Evolutionary conservation across 2,888 invertebrate genomes (phyloP).

Genomic region (Synanthedon tipuliformis): DNA sequence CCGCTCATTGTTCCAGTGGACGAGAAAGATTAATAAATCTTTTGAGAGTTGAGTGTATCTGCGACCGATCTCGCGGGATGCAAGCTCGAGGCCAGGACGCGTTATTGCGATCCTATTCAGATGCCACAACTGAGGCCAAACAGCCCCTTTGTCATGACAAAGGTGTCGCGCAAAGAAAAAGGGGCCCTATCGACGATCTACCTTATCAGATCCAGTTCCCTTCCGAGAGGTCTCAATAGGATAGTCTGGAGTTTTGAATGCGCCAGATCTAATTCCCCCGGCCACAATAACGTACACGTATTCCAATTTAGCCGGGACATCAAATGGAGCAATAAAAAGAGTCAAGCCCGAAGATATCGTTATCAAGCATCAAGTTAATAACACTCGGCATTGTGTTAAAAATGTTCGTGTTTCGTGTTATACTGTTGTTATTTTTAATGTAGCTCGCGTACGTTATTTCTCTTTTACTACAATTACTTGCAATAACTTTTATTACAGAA

Average conservation of each 20-base stretch:
- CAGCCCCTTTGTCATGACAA: conserved; percentile 68
- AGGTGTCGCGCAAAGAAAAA: conserved; percentile 69
- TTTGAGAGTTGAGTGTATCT: conserved; percentile 60
- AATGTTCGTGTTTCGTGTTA: conserved; percentile 17
- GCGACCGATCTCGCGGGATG: conserved; percentile 65
- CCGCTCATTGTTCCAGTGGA: conserved; percentile 62
- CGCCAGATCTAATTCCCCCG: conserved; percentile 62
- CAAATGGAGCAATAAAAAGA: conserved; percentile 39
- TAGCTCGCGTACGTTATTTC: conserved; percentile 2
- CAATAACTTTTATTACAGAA: neutral
- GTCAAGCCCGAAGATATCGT: conserved; percentile 24
- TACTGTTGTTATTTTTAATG: conserved; percentile 18
- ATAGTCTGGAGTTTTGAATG: conserved; percentile 57
- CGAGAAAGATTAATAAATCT: conserved; percentile 68
- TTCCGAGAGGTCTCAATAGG: conserved; percentile 67
- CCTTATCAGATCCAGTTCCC: conserved; percentile 69
- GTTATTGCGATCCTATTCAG: conserved; percentile 68
- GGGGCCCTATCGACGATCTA: conserved; percentile 65
- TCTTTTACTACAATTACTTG: neutral
- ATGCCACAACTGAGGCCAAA: conserved; percentile 65
- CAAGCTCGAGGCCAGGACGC: conserved; percentile 57
- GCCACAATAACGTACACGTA: conserved; percentile 54
- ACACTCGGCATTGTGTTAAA: conserved; percentile 22
- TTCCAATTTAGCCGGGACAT: conserved; percentile 53
- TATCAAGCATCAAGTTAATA: conserved; percentile 38